Conservation (phyloP, 2,888 invertebrate genomes). For the Drosophila fulvimacula region DNA sequence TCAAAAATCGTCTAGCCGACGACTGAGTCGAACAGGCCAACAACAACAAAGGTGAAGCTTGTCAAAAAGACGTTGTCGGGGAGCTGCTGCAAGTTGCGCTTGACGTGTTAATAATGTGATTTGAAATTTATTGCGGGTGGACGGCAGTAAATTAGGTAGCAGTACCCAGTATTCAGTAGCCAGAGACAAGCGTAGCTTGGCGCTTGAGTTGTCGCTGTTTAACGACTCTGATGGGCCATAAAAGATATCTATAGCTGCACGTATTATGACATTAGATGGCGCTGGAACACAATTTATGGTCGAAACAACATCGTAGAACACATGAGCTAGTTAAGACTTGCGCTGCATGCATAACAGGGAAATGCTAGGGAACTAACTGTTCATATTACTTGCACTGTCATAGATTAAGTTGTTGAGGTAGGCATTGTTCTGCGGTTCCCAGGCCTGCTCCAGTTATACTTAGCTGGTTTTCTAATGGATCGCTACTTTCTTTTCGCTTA, state of each 20-base stretch:
- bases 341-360: slow-evolving; percentile 58
- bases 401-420: slow-evolving; percentile 22
- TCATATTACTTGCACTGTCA: slow-evolving; percentile 10
- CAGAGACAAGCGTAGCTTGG: slow-evolving; percentile 18
- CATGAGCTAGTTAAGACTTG: slow-evolving; percentile 43
- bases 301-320: slow-evolving; percentile 66
- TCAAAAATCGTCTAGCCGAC: slow-evolving; percentile 67
- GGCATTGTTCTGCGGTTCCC: slow-evolving; percentile 49
- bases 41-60: slow-evolving; percentile 14
- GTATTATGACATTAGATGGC: slow-evolving; percentile 73
- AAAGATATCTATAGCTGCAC: slow-evolving; percentile 65
- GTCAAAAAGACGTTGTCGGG: slow-evolving; percentile 3
- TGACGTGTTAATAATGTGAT: slow-evolving; percentile 78
- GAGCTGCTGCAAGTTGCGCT: slow-evolving; percentile 57
- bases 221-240: slow-evolving; percentile 70
- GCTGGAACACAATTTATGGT: slow-evolving; percentile 69
- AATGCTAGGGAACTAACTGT: slow-evolving; percentile 43
- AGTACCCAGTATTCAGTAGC: slow-evolving; percentile 30
- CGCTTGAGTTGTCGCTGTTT: slow-evolving; percentile 42
- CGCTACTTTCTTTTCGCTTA: slow-evolving; percentile 48
- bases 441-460: slow-evolving; percentile 49
- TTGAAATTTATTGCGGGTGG: slow-evolving; percentile 77
- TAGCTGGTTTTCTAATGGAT: slow-evolving; percentile 37
- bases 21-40: slow-evolving; percentile 26
- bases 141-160: slow-evolving; percentile 69